Conservation (phyloP, 2,113 vertebrate genomes). For the Choloepus hoffmanni region DNA sequence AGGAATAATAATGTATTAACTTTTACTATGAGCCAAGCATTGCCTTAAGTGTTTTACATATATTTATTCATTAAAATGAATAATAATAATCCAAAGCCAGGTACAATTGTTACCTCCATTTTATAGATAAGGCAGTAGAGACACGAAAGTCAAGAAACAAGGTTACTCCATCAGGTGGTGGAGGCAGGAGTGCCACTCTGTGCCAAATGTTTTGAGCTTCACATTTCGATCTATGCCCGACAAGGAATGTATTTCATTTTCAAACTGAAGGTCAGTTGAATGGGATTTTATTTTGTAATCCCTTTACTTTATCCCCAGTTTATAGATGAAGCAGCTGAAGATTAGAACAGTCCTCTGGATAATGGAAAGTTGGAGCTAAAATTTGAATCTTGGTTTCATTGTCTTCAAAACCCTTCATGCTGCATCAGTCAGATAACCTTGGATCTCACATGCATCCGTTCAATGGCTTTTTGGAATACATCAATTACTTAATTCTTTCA, state of each 20-base stretch:
- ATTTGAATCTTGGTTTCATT: slow-evolving; percentile 19
- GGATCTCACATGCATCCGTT: background rate
- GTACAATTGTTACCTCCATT: background rate
- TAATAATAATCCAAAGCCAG: background rate
- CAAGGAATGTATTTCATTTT: background rate
- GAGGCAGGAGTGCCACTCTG: background rate
- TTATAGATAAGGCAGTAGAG: background rate
- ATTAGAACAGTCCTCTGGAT: background rate
- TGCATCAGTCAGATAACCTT: background rate
- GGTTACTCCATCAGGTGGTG: background rate
- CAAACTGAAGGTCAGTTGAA: background rate
- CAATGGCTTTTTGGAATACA: background rate
- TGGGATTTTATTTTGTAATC: background rate
- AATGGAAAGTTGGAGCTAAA: background rate
- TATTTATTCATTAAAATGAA: background rate
- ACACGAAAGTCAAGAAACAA: background rate
- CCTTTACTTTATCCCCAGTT: background rate
- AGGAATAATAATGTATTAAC: background rate
- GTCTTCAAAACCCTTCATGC: background rate
- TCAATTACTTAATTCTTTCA: background rate
- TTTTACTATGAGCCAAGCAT: background rate
- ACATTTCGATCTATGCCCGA: background rate
- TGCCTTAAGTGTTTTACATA: background rate
- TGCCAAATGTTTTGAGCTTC: background rate
- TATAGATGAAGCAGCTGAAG: background rate